Percentiles rank a stretch among this genome's conserved stretches.
Evolutionary conservation across 2,797 vertebrate species (phyloP).

Genomic region (Amblyopsis hoosieri): DNA sequence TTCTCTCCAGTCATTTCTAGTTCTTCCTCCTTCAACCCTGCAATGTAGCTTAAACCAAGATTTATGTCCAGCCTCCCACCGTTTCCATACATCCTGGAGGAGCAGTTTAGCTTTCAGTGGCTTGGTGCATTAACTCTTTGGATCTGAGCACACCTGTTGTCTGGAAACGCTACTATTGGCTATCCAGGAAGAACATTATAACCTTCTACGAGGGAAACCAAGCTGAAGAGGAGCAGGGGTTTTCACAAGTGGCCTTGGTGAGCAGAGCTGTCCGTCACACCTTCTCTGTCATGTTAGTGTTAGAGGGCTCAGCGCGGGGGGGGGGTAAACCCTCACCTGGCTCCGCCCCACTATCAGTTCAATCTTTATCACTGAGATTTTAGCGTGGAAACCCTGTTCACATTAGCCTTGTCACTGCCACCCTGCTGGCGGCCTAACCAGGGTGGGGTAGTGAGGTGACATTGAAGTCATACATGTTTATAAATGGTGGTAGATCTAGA

Average conservation of each 20-base stretch:
- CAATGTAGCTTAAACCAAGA: neutral
- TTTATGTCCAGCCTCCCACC: neutral
- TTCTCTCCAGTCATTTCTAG: neutral
- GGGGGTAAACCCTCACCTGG: too few relatives aligned
- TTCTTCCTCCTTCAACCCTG: neutral
- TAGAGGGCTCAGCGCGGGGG: neutral
- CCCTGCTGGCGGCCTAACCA: too few relatives aligned
- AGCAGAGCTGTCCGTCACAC: neutral
- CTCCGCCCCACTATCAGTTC: too few relatives aligned
- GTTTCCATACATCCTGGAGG: neutral
- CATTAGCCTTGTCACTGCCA: too few relatives aligned
- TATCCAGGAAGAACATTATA: neutral
- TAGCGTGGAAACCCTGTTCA: too few relatives aligned
- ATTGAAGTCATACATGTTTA: too few relatives aligned
- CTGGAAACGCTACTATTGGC: neutral
- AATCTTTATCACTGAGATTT: too few relatives aligned
- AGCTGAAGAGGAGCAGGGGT: neutral
- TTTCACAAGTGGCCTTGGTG: neutral
- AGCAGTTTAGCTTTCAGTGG: neutral
- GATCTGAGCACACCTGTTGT: neutral
- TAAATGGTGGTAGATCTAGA: too few relatives aligned
- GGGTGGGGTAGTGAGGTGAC: too few relatives aligned
- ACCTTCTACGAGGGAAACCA: neutral
- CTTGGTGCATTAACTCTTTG: neutral
- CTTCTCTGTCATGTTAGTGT: neutral